These are phyloP conservation scores for Portunus trituberculatus DNA, from an alignment of 1,140 invertebrate genomes.

Conservation along the genomic window DNA sequence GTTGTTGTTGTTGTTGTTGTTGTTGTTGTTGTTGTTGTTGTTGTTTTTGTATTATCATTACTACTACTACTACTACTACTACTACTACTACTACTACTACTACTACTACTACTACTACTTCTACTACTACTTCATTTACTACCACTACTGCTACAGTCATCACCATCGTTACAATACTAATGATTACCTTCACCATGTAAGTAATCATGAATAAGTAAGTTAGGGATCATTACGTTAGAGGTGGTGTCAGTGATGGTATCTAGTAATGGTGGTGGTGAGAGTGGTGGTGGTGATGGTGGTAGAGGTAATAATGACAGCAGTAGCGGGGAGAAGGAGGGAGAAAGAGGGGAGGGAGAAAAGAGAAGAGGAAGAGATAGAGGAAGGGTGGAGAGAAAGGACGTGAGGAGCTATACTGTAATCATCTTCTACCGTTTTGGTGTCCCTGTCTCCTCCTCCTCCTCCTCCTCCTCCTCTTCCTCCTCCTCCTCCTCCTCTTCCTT, in stretches of 20 bases:
- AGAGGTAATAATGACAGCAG: neutral
- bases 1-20: too few relatives aligned
- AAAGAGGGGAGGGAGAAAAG: neutral
- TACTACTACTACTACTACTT: conserved; percentile 23
- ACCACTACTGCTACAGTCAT: neutral
- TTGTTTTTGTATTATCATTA: neutral
- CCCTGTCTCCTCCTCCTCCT: neutral
- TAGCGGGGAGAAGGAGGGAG: neutral
- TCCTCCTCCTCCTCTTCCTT: too few relatives aligned
- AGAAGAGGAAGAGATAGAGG: too few relatives aligned
- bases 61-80: conserved; percentile 18
- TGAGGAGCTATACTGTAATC: conserved; percentile 1
- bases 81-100: conserved; percentile 22
- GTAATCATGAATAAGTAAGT: too few relatives aligned
- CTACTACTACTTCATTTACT: neutral
- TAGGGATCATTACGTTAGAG: neutral
- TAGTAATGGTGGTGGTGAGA: neutral
- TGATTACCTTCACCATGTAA: too few relatives aligned
- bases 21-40: too few relatives aligned
- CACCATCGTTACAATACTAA: neutral
- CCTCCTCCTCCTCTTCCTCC: too few relatives aligned
- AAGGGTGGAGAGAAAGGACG: neutral
- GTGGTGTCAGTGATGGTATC: neutral
- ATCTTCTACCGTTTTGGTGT: neutral
- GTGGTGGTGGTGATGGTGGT: neutral